Percentiles rank a stretch among this genome's conserved stretches.
Evolutionary conservation across 2,113 vertebrate genomes (phyloP).

Genomic region (Mormyrus lacerda): DNA sequence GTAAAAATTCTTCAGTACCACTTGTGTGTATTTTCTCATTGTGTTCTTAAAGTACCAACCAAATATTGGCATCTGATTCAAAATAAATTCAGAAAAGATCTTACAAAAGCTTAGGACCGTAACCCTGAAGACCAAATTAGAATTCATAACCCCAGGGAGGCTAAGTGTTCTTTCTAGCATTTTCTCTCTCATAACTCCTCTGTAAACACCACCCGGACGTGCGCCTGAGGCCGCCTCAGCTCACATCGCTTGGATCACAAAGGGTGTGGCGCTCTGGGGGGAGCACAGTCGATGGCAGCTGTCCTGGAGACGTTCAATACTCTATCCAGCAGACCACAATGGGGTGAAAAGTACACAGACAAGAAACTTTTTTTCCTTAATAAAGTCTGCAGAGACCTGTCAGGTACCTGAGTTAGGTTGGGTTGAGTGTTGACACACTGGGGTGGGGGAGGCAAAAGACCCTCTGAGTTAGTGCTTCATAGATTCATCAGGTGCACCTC

Average conservation of each 20-base stretch:
- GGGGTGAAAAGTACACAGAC: slow-evolving; percentile 43
- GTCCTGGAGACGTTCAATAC: slow-evolving; percentile 35
- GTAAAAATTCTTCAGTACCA: not conserved
- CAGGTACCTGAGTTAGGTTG: not conserved
- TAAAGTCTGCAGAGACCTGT: slow-evolving; percentile 22
- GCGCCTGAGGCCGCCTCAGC: slow-evolving; percentile 28
- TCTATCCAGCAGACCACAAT: slow-evolving; percentile 42
- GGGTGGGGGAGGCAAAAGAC: slow-evolving; percentile 8
- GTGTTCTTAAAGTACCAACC: slow-evolving; percentile 13
- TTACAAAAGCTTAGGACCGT: slow-evolving; percentile 24
- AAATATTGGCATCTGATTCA: slow-evolving; percentile 21
- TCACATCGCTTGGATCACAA: slow-evolving; percentile 24
- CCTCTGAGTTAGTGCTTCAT: slow-evolving; percentile 21
- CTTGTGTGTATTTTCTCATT: not conserved
- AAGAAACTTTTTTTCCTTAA: slow-evolving; percentile 39
- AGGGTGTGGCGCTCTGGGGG: slow-evolving; percentile 22
- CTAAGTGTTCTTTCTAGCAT: slow-evolving; percentile 20
- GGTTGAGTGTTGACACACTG: slow-evolving; percentile 2
- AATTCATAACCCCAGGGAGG: slow-evolving; percentile 35
- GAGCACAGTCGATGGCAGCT: slow-evolving; percentile 31
- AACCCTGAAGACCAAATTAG: slow-evolving; percentile 6
- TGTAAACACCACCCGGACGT: slow-evolving; percentile 10
- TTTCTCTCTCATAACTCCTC: slow-evolving; percentile 20
- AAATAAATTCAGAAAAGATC: slow-evolving; percentile 21
- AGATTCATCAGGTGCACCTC: slow-evolving; percentile 29